A percentile compares a stretch with the other conserved stretches of the same genome.
phyloP scores from a whole-genome alignment of 1,140 invertebrate genomes.

The Homarus americanus region DNA sequence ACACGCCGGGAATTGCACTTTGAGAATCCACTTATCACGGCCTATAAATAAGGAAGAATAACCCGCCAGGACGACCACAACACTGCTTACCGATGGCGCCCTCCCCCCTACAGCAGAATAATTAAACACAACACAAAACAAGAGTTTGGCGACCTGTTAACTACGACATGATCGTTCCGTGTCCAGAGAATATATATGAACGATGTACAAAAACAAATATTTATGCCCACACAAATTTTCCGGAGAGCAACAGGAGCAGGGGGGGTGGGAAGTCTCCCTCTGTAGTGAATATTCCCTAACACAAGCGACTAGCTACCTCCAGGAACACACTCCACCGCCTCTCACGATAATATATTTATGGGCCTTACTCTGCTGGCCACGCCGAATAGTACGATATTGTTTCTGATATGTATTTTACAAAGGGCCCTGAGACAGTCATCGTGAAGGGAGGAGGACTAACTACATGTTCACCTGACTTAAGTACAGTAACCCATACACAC shows the following conservation, averaged over 20 bases:
- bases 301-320: not conserved
- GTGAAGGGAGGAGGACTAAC: not conserved
- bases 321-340: not conserved
- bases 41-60: conserved; percentile 57
- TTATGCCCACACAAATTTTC: conserved; percentile 48
- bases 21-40: conserved; percentile 51
- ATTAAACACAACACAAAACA: conserved; percentile 44
- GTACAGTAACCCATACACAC: not conserved
- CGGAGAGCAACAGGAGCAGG: not conserved
- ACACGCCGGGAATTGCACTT: conserved; percentile 49
- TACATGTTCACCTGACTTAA: not conserved
- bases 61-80: conserved; percentile 19
- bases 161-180: conserved; percentile 6
- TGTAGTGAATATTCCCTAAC: not conserved
- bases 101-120: conserved; percentile 9
- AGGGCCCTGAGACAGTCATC: not conserved
- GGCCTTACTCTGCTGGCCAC: conserved; percentile 9
- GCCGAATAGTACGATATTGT: conserved; percentile 28
- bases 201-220: conserved; percentile 33
- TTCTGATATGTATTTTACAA: conserved; percentile 41
- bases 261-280: not conserved
- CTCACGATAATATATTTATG: conserved; percentile 60
- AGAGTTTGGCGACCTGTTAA: conserved; percentile 23
- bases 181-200: conserved; percentile 16
- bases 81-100: not conserved